Base-by-base conservation (phyloP, 2,797 vertebrate genomes). In the Sphenopsis melanotis region DNA sequence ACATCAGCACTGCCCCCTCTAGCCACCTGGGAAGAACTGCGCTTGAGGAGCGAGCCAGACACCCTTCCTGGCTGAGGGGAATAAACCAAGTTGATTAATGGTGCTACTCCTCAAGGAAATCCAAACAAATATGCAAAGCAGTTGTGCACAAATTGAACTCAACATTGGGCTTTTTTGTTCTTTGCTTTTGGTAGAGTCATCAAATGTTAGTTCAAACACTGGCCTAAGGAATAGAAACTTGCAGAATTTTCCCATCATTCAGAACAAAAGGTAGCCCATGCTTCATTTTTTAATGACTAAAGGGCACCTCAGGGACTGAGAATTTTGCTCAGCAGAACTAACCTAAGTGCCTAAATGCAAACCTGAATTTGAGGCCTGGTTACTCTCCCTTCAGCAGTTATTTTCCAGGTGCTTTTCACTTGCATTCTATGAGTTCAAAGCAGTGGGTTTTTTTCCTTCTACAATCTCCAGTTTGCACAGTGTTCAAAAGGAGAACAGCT, bases 141-240 rank as follows among this genome's bases (percentile, higher is more conserved):
- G 34, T 6, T 68, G 46, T 71, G 57, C 21, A 24, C 0, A 0
- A 11, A 23, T 2, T 32, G 59, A 30, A 53, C 63, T 57, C n/a
- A 60, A 21, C 15, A 23, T 0, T 5, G 6, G 2, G 12, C 10
- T 22, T 59, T 59, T 64, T 23, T 11, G 36, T 26, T 49, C 49
- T 78, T 64, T 78, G 42, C 36, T 90, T 81, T 65, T 60, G n/a
- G 30, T 30, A 56, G 18, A 32, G 29, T 21, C 50, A 68, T 21
- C 0, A 0, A 82, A 34, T 32, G 15, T 26, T 42, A 50, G 15
- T 32, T 69, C 47, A 47, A 87, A 76, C 15, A 53, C 0, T 34
- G 32, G 10, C 50, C 39, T 68, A 37, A 90, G 49, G 66, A 82
- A 66, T 13, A 70, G 3, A 47, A 87, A 36, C 18, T 12, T 68